Percentiles rank a stretch among this genome's conserved stretches.
Conservation (phyloP, 2,888 invertebrate species). For the Xanthorhoe designata region DNA sequence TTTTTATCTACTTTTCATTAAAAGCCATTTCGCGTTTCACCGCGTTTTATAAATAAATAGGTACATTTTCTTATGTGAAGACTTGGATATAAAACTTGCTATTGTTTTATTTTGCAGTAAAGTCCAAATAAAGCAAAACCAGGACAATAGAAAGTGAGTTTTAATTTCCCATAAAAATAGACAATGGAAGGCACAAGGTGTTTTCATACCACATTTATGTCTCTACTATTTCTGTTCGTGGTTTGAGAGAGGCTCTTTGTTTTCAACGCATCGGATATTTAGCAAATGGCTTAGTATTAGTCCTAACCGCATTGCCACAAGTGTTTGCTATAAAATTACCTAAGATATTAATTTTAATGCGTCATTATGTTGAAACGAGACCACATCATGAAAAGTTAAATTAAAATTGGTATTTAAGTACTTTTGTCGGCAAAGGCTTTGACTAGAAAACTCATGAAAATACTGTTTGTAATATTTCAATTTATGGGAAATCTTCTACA, state of each 20-base stretch:
- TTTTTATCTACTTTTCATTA: no score
- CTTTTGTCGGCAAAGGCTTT: neutral
- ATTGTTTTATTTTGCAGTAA: neutral
- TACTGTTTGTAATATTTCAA: neutral
- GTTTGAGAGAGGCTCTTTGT: constrained; percentile 27
- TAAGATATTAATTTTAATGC: constrained; percentile 12
- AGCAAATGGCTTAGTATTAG: constrained; percentile 27
- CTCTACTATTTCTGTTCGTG: constrained; percentile 26
- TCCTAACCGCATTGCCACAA: constrained; percentile 30
- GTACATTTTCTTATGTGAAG: no score
- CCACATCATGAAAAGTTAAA: neutral
- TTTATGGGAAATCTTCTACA: no score
- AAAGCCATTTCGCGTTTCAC: no score
- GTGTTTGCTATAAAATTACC: constrained; percentile 21
- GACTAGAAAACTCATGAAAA: neutral
- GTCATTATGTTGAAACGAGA: constrained; percentile 2
- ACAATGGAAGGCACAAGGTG: constrained; percentile 62
- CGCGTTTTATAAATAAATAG: no score
- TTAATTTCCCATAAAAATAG: constrained; percentile 66
- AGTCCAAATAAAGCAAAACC: constrained; percentile 10
- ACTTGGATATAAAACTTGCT: no score
- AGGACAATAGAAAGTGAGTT: constrained; percentile 56
- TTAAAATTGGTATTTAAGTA: neutral
- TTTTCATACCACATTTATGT: constrained; percentile 30
- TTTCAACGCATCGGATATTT: constrained; percentile 23